Conservation (phyloP, 1,140 invertebrate genomes). For the Cydia fagiglandana region DNA sequence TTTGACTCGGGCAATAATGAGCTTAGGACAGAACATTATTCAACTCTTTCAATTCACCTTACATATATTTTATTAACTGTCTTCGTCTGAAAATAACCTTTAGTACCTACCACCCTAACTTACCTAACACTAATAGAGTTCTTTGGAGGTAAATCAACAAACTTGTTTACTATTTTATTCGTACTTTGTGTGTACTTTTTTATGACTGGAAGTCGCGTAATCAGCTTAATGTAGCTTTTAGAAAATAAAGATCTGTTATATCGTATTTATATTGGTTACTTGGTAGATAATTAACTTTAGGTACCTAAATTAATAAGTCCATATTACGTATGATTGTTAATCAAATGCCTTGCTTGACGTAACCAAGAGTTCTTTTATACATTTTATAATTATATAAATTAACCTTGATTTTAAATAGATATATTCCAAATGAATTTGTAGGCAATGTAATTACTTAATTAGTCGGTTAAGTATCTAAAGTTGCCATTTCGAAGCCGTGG, state of each 20-base stretch:
- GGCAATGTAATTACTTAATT: constrained; percentile 32
- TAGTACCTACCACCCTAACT: not conserved
- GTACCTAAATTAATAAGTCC: constrained; percentile 15
- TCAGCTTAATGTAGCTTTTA: constrained; percentile 6
- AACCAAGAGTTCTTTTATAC: constrained; percentile 10
- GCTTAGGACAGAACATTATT: no score
- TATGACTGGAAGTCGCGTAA: constrained; percentile 1
- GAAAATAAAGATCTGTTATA: constrained; percentile 27
- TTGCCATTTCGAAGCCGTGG: not conserved
- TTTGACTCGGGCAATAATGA: no score
- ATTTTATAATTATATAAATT: constrained; percentile 10
- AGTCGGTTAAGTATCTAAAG: constrained; percentile 25
- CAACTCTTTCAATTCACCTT: not conserved
- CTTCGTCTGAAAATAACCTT: no score
- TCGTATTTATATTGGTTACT: constrained; percentile 28
- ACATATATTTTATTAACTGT: no score
- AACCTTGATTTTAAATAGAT: constrained; percentile 13
- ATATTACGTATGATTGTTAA: constrained; percentile 15
- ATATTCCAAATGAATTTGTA: constrained; percentile 25
- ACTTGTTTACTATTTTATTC: not conserved
- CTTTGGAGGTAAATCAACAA: not conserved
- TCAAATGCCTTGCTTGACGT: constrained; percentile 25
- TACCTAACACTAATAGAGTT: no score
- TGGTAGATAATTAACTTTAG: constrained; percentile 15
- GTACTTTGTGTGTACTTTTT: constrained; percentile 4